Base-by-base conservation (phyloP, 1,140 invertebrate species). In the Eurosta solidaginis region DNA sequence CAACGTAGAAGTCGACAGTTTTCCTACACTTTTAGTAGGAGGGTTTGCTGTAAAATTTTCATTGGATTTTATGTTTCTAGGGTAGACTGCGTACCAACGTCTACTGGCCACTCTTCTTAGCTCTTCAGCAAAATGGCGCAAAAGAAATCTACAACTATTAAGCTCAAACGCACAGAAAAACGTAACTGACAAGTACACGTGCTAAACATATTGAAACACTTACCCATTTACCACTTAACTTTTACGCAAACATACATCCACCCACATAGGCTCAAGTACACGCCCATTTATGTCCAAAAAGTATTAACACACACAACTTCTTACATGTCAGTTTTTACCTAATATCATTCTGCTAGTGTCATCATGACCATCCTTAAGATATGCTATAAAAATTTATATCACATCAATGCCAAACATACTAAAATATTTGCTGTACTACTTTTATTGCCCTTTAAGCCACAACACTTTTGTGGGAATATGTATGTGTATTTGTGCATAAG, bases 141-240 rank as follows among this genome's bases (percentile, higher is more conserved):
- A 47, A 47, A 47, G 25, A 17, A 0, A 59, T 59, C 27, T 14
- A 33, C 29, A 33, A 47, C 17, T 59, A 59, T 17, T 59, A 59
- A 59, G 33, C 54, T 27, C 54, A 59, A n/a, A n/a, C n/a, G n/a
- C n/a, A n/a, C n/a, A n/a, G 29, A 59, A 59, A 59, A 59, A 59
- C 54, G 7, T n/a, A n/a, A n/a, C n/a, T 33, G 54, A 25, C 54
- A 59, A 25, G 54, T 59, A 59, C 54, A 59, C 29, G 54, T 59
- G 54, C 3, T 29, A 33, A 33, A 59, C 29, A 59, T 59, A 29
- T 59, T 59, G 54, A 59, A 36, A 59, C 22, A 52, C n/a, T 52
- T 47, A 4, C 45, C 3, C 45, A 47, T 47, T 47, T 5, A 14
- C 45, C 45, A 47, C 45, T 47, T 47, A 47, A 22, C 49, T 52